phyloP scores from a whole-genome alignment of 2,888 invertebrate genomes.

The Pristionchus exspectatus region DNA sequence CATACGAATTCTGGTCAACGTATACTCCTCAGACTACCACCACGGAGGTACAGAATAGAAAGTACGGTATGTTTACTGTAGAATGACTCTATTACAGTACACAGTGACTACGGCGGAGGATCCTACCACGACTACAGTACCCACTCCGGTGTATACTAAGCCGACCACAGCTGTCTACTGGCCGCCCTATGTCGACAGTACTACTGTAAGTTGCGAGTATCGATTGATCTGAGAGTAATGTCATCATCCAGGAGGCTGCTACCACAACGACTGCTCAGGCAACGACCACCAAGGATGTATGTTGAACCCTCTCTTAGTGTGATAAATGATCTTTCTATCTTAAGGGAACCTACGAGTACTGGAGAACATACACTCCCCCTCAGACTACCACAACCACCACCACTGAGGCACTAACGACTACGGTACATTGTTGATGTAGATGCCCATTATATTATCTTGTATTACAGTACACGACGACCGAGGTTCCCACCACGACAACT shows the following conservation, averaged over 20 bases:
- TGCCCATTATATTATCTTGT: background rate
- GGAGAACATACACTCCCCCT: constrained; percentile 34
- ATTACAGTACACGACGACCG: constrained; percentile 14
- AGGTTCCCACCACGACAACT: constrained; percentile 40
- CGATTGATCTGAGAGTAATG: background rate
- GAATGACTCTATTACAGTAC: background rate
- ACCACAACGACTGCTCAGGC: constrained; percentile 24
- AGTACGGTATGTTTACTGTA: background rate
- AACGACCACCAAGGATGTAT: constrained; percentile 38
- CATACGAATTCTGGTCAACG: constrained; percentile 36
- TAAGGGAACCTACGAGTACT: constrained; percentile 38
- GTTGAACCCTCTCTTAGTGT: background rate
- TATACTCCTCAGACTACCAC: constrained; percentile 7
- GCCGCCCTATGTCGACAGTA: constrained; percentile 14
- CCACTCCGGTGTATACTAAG: constrained; percentile 25
- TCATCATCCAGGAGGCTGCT: background rate
- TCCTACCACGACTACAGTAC: constrained; percentile 33
- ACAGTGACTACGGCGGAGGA: background rate
- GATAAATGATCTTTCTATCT: background rate
- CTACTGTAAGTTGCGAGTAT: constrained; percentile 24
- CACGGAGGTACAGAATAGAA: background rate
- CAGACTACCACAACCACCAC: background rate
- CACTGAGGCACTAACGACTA: background rate
- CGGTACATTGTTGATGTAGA: too few species aligned
- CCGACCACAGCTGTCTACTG: constrained; percentile 28